Conservation (phyloP, 2,113 vertebrate genomes). For the Pterophyllum scalare region DNA sequence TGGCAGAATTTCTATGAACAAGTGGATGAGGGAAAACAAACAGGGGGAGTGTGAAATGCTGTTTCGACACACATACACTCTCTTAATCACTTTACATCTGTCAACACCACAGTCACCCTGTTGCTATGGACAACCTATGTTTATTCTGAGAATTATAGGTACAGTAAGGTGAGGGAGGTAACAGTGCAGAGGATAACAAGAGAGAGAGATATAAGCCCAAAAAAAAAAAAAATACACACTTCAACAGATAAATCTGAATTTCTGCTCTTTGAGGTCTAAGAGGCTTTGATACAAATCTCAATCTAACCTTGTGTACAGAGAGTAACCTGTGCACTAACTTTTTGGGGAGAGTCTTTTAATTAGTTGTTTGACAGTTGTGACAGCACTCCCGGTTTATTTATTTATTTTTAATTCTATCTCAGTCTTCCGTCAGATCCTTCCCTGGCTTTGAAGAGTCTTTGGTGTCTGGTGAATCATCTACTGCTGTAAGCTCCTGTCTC, state of each 20-base stretch:
- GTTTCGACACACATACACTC: not conserved
- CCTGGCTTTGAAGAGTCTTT: conserved; percentile 40
- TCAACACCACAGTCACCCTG: conserved; percentile 40
- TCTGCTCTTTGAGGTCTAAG: not conserved
- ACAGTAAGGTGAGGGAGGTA: conserved; percentile 14
- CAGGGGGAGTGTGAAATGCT: not conserved
- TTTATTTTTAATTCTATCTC: not conserved
- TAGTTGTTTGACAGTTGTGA: conserved; percentile 18
- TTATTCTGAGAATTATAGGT: conserved; percentile 7
- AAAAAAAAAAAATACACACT: not conserved
- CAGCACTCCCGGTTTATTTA: not conserved
- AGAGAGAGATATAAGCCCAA: not conserved
- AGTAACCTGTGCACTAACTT: not conserved
- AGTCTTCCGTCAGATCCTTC: not conserved
- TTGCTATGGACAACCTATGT: conserved; percentile 71
- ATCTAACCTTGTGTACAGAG: not conserved
- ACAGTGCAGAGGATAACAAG: conserved; percentile 3
- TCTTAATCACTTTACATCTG: conserved; percentile 52
- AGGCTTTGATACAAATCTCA: not conserved
- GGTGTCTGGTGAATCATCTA: conserved; percentile 38
- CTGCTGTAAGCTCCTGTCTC: conserved; percentile 31
- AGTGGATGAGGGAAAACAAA: not conserved
- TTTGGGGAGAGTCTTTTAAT: conserved; percentile 3
- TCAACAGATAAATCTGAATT: not conserved
- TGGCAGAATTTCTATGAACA: not conserved